Evolutionary conservation across 2,797 vertebrate genomes (phyloP), one percentile per base, ranked within the genome.

Genomic region (Channallabes apus): DNA sequence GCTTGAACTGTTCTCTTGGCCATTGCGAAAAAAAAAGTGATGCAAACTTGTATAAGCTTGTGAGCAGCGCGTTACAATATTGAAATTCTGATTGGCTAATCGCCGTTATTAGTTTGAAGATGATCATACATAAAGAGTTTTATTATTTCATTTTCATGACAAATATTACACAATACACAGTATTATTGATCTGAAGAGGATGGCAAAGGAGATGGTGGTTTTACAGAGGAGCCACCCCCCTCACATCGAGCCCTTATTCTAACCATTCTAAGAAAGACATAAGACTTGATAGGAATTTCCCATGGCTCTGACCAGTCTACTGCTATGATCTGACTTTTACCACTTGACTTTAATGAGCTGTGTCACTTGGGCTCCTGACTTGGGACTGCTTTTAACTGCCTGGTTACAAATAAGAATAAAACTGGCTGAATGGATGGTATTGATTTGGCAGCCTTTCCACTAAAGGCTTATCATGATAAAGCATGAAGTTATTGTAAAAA

Each of bases 341-440:
- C n/a, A 41, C 62, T 69, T 69, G 51, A 69, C 65, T 69, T 82
- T 82, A 35, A 35, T 56, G n/a, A 54, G 54, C 75, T 84, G 38
- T 65, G 51, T 17, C 41, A 32, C 22, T 64, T 58, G 65, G 51
- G 12, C 32, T 54, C 62, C 18, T 29, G 32, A 59, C n/a, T 61
- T 61, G 61, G 65, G 71, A 67, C 46, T 85, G 59, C 20, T 86
- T 80, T 77, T 68, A 86, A 67, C 51, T 20, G n/a, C 75, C 7
- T 72, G 41, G 29, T 82, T 77, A 59, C 59, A 78, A 86, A 76
- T 32, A 76, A 32, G 38, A 11, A 61, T 76, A 59, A 82, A 54
- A 82, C 32, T 29, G 24, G n/a, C 72, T 56, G 38, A 82, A 82
- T 24, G 29, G 6, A 82, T 62, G 61, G 15, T 32, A 59, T 68